Base-by-base conservation (phyloP, 2,888 invertebrate genomes). In the Clistopyga incitator region DNA sequence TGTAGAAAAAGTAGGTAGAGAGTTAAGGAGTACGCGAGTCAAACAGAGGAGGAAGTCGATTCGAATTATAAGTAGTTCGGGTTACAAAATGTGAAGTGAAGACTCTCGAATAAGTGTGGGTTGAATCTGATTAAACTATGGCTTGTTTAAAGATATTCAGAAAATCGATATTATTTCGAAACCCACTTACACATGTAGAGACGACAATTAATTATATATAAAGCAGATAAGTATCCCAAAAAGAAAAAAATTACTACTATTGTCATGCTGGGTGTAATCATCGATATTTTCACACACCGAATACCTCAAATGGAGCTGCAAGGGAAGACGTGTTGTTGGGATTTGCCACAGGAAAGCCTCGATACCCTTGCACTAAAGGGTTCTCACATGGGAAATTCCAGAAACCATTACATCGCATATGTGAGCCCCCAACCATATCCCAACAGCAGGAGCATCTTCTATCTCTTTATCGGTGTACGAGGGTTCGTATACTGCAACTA, bases 351-450 rank as follows among this genome's bases (percentile, higher is more conserved):
- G 38, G 47, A 70, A 34, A 71, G 75, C 64, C 68, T 74, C 78
- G 72, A 56, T 29, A 80, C 82, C 56, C 79, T 68, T 82, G 81
- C 80, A 83, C 80, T 82, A 84, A 81, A 82, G 81, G 76, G 81
- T 86, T 86, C 83, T 84, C 85, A 84, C 86, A 81, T 82, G 86
- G 86, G 86, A 86, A 86, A 86, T 86, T 77, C 84, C 52, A 77
- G 83, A 86, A 86, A 84, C 80, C 86, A 86, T 86, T 86, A 84
- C 78, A 86, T 81, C 78, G 80, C 76, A 82, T 78, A 81, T 38
- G 61, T 18, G 38, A 18, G 34, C 20, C 13, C 38, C 18, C 18
- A 29, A 34, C 64, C 70, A 75, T 18, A 61, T 4, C 68, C 71
- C 75, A 76, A 20, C 56, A 42, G 65, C 52, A 18, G 29, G 42